phyloP scores from a whole-genome alignment of 2,797 vertebrate species.

The Discoglossus pictus region DNA sequence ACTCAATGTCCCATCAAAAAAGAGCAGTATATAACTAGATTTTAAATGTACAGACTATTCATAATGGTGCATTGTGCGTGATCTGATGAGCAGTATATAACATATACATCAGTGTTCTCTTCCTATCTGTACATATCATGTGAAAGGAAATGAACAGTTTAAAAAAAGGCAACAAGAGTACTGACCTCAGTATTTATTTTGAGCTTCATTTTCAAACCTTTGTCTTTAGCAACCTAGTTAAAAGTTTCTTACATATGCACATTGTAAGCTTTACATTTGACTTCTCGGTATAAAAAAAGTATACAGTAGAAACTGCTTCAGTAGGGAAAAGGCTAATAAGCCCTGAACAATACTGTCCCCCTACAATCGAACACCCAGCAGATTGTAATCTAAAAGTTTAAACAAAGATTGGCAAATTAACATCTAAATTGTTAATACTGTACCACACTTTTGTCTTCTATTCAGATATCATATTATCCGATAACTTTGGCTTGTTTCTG shows the following conservation, averaged over 20 bases:
- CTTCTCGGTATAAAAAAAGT: conserved; percentile 49
- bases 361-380: conserved; percentile 38
- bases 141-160: conserved; percentile 79
- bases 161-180: conserved; percentile 82
- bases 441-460: conserved; percentile 16
- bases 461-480: conserved; percentile 57
- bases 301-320: conserved; percentile 48
- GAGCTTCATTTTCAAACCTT: conserved; percentile 64
- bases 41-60: conserved; percentile 71
- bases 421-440: conserved; percentile 25
- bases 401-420: conserved; percentile 21
- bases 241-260: conserved; percentile 65
- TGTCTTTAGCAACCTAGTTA: conserved; percentile 74
- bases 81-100: conserved; percentile 68
- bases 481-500: conserved; percentile 78
- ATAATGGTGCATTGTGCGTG: conserved; percentile 60
- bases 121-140: conserved; percentile 56
- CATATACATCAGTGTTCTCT: conserved; percentile 71
- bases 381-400: conserved; percentile 38
- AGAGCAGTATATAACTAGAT: conserved; percentile 57
- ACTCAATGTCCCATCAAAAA: conserved; percentile 57
- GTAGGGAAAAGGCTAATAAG: conserved; percentile 40
- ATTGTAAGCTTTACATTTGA: conserved; percentile 50
- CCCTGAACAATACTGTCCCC: conserved; percentile 36
- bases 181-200: conserved; percentile 75